Base-by-base conservation (phyloP, 2,113 vertebrate genomes). In the Scatophagus argus region DNA sequence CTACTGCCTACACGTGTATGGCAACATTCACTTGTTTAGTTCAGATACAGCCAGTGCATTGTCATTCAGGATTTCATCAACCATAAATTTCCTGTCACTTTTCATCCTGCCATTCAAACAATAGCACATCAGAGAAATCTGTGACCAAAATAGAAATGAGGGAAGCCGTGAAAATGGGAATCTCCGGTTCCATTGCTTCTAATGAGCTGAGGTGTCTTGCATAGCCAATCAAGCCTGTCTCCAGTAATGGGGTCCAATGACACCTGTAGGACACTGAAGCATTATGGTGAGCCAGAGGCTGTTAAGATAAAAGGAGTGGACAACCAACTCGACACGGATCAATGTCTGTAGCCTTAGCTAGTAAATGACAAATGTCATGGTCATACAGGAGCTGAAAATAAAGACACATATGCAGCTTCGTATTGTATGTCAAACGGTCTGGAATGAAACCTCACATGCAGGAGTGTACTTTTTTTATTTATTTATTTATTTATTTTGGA, bases 251-350 rank as follows among this genome's bases (percentile, higher is more conserved):
- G 36, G 32, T 71, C 75, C 83, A 88, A 83, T 85, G 87, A 89
- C 89, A 92, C 64, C 84, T 83, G 79, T 87, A 78, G 55, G 79
- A 83, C 78, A 76, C 52, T 5, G 64, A 4, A 49, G 67, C 69
- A 38, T 67, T 63, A 74, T 74, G 70, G 61, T 71, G 73, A 77
- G 49, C 34, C 55, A 56, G 75, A 60, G n/a, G 56, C 46, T 5
- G 41, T 61, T 60, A 61, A 47, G 52, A 44, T 83, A 76, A 75
- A 72, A 78, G 52, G 41, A 85, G 67, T 44, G n/a, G 68, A 74
- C 74, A 72, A 66, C 60, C 56, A 49, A 60, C 69, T 74, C 7
- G 70, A 83, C 76, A 73, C 25, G 43, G 74, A 72, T 83, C 79
- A 81, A 62, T 79, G 80, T 65, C 44, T 23, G 47, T 34, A 84